These are phyloP conservation scores for Limnodromus scolopaceus DNA, from an alignment of 2,797 vertebrate genomes.

Conservation along the genomic window DNA sequence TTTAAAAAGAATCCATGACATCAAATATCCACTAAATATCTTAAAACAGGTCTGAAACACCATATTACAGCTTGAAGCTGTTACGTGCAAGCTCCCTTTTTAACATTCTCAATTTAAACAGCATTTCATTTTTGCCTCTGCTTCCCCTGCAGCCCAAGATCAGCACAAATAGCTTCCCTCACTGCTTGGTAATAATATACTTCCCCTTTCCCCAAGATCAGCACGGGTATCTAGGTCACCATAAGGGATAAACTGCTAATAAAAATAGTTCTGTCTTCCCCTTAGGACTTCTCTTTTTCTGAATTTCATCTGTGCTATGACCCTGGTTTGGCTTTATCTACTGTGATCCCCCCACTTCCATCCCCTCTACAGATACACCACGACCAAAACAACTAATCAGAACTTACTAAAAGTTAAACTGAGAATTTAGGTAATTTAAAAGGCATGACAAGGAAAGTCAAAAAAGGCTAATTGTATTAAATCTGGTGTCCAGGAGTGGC, in stretches of 20 bases:
- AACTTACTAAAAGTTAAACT: background rate
- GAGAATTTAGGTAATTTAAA: background rate
- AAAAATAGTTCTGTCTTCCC: background rate
- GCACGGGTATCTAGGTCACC: background rate
- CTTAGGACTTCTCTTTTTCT: background rate
- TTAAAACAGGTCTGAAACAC: background rate
- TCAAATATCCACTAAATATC: background rate
- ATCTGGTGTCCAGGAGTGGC: background rate
- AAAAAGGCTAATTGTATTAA: background rate
- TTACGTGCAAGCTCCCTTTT: background rate
- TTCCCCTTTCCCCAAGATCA: background rate
- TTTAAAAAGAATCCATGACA: background rate
- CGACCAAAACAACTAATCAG: background rate
- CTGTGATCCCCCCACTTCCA: background rate
- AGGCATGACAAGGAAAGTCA: background rate
- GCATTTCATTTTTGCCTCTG: background rate
- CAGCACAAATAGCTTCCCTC: background rate
- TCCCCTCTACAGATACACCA: background rate
- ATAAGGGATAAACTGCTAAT: background rate
- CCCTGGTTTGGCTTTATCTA: background rate
- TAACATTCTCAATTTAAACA: background rate
- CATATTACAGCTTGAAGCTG: background rate
- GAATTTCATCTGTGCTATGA: background rate
- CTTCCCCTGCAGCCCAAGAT: background rate
- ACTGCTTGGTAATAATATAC: background rate